Percentiles rank a stretch among this genome's conserved stretches.
Evolutionary conservation across 2,797 vertebrate genomes (phyloP).

Genomic region (Emys orbicularis): DNA sequence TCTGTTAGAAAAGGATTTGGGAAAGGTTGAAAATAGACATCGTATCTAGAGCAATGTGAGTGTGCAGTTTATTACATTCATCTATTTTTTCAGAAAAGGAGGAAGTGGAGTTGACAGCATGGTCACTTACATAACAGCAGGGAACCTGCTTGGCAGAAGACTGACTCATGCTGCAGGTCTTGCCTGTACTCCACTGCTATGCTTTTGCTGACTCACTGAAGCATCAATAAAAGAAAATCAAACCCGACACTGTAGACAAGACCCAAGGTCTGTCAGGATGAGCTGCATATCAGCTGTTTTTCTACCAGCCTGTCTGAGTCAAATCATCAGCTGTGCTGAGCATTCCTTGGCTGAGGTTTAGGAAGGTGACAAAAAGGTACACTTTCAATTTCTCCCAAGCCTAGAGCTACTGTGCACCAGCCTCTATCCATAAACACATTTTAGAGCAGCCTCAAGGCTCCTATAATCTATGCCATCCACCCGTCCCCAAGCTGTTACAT

Average conservation of each 20-base stretch:
- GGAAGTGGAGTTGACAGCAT: constrained; percentile 19
- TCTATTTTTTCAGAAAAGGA: background rate
- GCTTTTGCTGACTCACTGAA: constrained; percentile 46
- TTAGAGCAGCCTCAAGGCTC: background rate
- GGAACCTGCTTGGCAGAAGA: background rate
- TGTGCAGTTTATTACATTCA: background rate
- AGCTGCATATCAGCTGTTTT: background rate
- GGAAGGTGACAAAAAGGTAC: background rate
- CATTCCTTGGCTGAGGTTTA: background rate
- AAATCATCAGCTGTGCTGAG: background rate
- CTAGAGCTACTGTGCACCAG: background rate
- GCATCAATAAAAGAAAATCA: constrained; percentile 48
- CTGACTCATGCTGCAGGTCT: background rate
- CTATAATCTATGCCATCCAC: background rate
- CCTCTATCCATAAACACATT: background rate
- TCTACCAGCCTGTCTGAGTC: background rate
- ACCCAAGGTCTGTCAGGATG: background rate
- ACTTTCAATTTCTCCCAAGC: background rate
- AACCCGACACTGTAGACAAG: constrained; percentile 18
- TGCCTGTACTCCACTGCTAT: background rate
- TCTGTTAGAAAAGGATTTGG: background rate
- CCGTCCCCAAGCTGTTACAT: background rate
- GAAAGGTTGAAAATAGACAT: background rate
- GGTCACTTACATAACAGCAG: background rate
- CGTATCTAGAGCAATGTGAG: background rate